These are phyloP conservation scores for Etheostoma cragini DNA, from an alignment of 2,113 vertebrate genomes.

Conservation along the genomic window DNA sequence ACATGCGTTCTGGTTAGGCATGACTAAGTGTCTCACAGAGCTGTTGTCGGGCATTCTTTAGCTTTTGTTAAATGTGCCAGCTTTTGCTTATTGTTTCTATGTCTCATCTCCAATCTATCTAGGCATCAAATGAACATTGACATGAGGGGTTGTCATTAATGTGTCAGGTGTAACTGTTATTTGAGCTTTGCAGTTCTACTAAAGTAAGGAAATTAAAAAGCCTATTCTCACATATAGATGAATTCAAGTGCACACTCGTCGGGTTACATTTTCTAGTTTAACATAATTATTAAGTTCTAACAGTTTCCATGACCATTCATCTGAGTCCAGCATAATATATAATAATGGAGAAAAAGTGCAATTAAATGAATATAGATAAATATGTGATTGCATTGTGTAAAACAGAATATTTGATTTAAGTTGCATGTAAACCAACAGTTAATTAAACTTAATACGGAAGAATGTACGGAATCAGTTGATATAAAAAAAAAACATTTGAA, in stretches of 20 bases:
- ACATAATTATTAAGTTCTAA: not conserved
- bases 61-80: conserved; percentile 54
- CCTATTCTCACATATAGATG: not conserved
- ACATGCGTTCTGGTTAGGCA: conserved; percentile 63
- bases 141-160: not conserved
- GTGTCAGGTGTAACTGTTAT: not conserved
- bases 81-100: conserved; percentile 9
- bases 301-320: not conserved
- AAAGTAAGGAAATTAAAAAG: not conserved
- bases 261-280: not conserved
- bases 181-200: not conserved
- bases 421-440: not conserved
- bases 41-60: conserved; percentile 62
- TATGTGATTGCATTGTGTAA: not conserved
- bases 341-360: not conserved
- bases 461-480: not conserved
- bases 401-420: not conserved
- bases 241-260: not conserved
- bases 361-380: not conserved
- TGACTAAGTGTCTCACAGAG: conserved; percentile 69
- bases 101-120: not conserved
- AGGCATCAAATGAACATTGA: not conserved
- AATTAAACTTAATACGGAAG: no score
- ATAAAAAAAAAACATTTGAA: not conserved
- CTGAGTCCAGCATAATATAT: not conserved